phyloP scores from a whole-genome alignment of 2,113 vertebrate species.

The Accipiter virgatus region DNA sequence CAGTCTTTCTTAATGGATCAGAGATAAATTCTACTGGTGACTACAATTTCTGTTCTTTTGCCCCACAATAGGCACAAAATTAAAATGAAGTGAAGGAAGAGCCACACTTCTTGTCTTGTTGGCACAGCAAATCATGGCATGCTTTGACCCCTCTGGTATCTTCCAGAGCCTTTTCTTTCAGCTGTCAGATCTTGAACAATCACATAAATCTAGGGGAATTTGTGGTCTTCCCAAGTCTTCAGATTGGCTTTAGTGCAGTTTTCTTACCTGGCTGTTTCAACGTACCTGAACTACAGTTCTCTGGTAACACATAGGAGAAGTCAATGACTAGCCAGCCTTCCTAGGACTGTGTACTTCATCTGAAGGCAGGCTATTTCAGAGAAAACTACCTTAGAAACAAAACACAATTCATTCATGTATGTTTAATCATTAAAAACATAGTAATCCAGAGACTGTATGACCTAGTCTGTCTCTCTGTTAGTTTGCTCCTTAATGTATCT shows the following conservation, averaged over 20 bases:
- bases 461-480: not conserved
- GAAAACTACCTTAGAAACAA: not conserved
- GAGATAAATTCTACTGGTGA: not conserved
- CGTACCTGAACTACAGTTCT: not conserved
- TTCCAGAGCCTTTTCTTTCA: not conserved
- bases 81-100: not conserved
- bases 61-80: not conserved
- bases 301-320: not conserved
- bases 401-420: not conserved
- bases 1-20: slow-evolving; percentile 66
- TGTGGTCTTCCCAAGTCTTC: not conserved
- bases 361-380: not conserved
- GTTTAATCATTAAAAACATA: not conserved
- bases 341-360: not conserved
- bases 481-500: not conserved
- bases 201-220: not conserved
- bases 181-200: not conserved
- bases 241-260: not conserved
- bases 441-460: not conserved
- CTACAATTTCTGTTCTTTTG: not conserved
- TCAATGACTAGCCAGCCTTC: not conserved
- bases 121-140: not conserved
- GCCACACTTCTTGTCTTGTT: not conserved
- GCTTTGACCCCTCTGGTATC: not conserved
- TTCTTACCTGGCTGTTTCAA: not conserved